Conservation (phyloP, 2,113 vertebrate species). For the Carassius gibelio region DNA sequence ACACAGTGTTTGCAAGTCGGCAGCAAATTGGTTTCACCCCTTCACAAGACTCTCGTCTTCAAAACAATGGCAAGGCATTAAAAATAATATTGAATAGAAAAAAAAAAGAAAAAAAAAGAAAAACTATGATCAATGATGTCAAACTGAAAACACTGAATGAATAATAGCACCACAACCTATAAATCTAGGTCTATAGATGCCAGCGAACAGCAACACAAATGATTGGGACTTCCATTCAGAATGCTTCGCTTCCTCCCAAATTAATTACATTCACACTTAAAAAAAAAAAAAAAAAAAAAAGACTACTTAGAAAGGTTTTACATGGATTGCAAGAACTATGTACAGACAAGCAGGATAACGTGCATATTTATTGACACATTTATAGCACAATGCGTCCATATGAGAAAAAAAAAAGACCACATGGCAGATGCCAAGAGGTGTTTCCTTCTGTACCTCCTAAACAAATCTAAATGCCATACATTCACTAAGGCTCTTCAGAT, state of each 20-base stretch:
- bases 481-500: constrained; percentile 87
- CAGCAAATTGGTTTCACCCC: constrained; percentile 54
- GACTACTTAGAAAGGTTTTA: constrained; percentile 29
- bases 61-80: constrained; percentile 53
- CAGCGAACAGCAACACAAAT: constrained; percentile 37
- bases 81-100: not conserved
- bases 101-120: not conserved
- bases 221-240: constrained; percentile 35
- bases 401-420: constrained; percentile 80
- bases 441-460: constrained; percentile 81
- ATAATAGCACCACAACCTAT: constrained; percentile 39
- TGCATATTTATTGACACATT: constrained; percentile 88
- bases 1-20: constrained; percentile 65
- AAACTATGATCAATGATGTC: constrained; percentile 14
- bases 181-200: constrained; percentile 32
- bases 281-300: constrained; percentile 39
- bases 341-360: constrained; percentile 70
- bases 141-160: constrained; percentile 46
- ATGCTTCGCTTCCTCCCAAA: constrained; percentile 30
- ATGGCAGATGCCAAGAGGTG: constrained; percentile 80
- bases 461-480: constrained; percentile 86
- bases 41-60: constrained; percentile 51
- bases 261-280: constrained; percentile 38
- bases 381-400: constrained; percentile 83
- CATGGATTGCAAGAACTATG: constrained; percentile 46